Base-by-base conservation (phyloP, 2,113 vertebrate genomes). In the Phalacrocorax carbo region DNA sequence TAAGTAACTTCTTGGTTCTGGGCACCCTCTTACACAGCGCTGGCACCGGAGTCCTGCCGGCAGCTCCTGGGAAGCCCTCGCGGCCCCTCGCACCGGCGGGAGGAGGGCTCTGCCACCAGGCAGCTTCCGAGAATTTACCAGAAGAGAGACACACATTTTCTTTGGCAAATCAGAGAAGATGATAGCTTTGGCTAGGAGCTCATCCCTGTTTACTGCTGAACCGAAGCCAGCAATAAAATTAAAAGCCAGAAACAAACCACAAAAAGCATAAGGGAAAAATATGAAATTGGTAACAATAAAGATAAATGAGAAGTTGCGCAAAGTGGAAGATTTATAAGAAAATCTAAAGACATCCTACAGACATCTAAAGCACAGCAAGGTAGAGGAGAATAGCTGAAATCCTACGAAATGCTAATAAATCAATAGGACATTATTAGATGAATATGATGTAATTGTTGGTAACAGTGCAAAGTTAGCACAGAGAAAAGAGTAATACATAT, bases 161-260 rank as follows among this genome's bases (percentile, higher is more conserved):
- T n/a, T 13, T 21, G 22, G 57, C 89, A 94, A 46, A 78, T 44
- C 42, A 49, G 81, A 62, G 77, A 40, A 79, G 72, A 51, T 23
- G 57, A 69, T 11, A 54, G 85, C 61, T 82, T 80, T 94, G 92
- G 94, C 93, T 52, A 46, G 64, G 25, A 93, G 85, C 78, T 84
- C 49, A 11, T 42, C 66, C 68, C 2, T 2, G 51, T 58, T 93
- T 84, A 64, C 23, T 48, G 69, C 86, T 88, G 92, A 94, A 38
- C 22, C 26, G 54, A 44, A 95, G 92, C 90, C 94, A 96, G 71
- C 48, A 82, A 44, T 84, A 62, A 78, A 93, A 91, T 72, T 70
- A 87, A 93, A 95, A 95, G 80, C 46, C 71, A 95, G 86, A 90
- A 97, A 82, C 23, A 85, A 82, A 70, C n/a, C 75, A 81, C 64